These are phyloP conservation scores for Chrysina gloriosa DNA, from an alignment of 2,888 invertebrate genomes.

Conservation along the genomic window DNA sequence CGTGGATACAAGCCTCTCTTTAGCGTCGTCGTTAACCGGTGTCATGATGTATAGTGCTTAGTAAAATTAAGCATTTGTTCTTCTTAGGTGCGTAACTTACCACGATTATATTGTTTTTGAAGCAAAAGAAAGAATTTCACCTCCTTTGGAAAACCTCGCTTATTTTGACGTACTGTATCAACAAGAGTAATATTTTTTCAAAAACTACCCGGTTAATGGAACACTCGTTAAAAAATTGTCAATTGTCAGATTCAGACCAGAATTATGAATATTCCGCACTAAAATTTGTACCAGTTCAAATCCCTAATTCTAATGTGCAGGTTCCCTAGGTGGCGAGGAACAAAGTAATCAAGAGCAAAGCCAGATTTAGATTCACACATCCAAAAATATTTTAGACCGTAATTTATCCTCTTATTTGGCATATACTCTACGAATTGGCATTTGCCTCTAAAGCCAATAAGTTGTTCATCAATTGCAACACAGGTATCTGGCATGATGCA, in stretches of 20 bases:
- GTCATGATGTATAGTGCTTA: not conserved
- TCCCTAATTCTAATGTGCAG: not conserved
- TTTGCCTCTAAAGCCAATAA: not conserved
- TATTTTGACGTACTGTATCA: not conserved
- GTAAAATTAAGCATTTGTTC: not conserved
- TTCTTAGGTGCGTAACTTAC: not conserved
- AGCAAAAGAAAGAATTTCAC: not conserved
- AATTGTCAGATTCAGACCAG: not conserved
- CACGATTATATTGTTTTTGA: not conserved
- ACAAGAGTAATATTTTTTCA: not conserved
- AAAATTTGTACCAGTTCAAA: not conserved
- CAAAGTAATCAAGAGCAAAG: not conserved
- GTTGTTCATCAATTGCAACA: not conserved
- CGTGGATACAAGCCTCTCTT: too few species aligned
- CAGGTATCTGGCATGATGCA: not conserved
- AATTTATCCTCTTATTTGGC: not conserved
- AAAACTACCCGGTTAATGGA: not conserved
- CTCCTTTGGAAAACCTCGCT: not conserved
- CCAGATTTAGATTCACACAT: not conserved
- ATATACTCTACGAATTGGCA: not conserved
- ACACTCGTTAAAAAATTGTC: not conserved
- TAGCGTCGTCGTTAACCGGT: not conserved
- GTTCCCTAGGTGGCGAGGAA: not conserved
- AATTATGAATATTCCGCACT: not conserved
- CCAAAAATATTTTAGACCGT: not conserved